Evolutionary conservation across 2,888 invertebrate species (phyloP), one percentile per base, ranked within the genome.

Genomic region (Tipula confusa): DNA sequence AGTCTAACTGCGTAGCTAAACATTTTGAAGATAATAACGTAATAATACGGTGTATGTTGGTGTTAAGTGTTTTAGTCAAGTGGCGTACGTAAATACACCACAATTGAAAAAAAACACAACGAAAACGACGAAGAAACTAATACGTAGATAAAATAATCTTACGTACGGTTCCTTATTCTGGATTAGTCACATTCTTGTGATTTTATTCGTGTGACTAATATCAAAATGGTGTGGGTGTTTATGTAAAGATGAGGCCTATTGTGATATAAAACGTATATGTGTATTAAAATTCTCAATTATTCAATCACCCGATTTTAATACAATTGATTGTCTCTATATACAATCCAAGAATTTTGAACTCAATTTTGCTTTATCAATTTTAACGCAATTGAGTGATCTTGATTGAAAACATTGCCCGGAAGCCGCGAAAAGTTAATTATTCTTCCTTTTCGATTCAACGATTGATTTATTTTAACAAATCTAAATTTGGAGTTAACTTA

Each of bases 1-100:
- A 43, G 43, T n/a, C 43, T n/a, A n/a, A 43, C 43, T 43, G 43
- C 9, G 64, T 9, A 64, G 64, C 24, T 9, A 24, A 38, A 9
- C 38, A 18, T 18, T 18, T 9, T 48, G 5, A 48, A 15, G 5
- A 15, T 48, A 15, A 43, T 64, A 64, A 64, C 64, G 64, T 24
- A 64, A 18, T 43, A 43, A 43, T n/a, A 43, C 64, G 64, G 64
- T 13, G 38, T 64, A 24, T 64, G 18, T 24, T 64, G 24, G 64
- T 64, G 64, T 64, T 64, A 64, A 64, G 64, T 64, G 64, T 64
- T 64, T 64, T 24, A 64, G 11, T 64, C 64, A 64, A 64, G 64
- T 64, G 64, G 64, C 64, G 64, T 24, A 64, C 9, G 24, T 64
- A 9, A 24, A 64, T 24, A 64, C 24, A 24, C 9, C 64, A 64